Conservation (phyloP, 2,888 invertebrate genomes). For the Schrankia costaestrigalis region DNA sequence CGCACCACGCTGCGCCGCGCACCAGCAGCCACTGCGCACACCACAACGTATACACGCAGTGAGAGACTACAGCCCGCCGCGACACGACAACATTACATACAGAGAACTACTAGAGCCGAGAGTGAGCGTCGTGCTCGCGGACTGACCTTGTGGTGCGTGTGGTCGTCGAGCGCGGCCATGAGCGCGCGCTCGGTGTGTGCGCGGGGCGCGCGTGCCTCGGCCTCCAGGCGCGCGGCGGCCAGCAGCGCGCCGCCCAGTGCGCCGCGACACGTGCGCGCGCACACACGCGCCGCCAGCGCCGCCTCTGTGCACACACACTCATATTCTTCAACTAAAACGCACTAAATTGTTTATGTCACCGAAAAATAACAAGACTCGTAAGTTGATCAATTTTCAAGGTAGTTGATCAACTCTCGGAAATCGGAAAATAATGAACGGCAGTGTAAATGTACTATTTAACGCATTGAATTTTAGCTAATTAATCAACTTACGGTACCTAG, state of each 20-base stretch:
- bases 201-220: constrained; percentile 18
- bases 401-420: no score
- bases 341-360: no score
- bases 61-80: no score
- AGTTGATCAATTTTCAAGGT: no score
- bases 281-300: constrained; percentile 14
- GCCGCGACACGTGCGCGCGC: constrained; percentile 20
- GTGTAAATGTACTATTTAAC: no score
- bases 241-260: constrained; percentile 29
- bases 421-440: no score
- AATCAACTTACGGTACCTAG: no score
- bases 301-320: constrained; percentile 9
- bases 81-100: neutral
- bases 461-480: no score
- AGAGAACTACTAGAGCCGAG: no score
- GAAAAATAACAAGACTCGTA: no score
- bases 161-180: constrained; percentile 29
- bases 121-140: constrained; percentile 13
- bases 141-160: constrained; percentile 26
- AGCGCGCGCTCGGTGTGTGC: constrained; percentile 26
- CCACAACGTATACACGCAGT: no score
- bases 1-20: constrained; percentile 51
- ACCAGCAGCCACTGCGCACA: constrained; percentile 44
- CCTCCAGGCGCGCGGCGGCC: constrained; percentile 13
- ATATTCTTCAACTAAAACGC: no score